A percentile compares a stretch with the other conserved stretches of the same genome.
Conservation (phyloP, 1,140 invertebrate genomes). For the Xylocopa sonorina region DNA sequence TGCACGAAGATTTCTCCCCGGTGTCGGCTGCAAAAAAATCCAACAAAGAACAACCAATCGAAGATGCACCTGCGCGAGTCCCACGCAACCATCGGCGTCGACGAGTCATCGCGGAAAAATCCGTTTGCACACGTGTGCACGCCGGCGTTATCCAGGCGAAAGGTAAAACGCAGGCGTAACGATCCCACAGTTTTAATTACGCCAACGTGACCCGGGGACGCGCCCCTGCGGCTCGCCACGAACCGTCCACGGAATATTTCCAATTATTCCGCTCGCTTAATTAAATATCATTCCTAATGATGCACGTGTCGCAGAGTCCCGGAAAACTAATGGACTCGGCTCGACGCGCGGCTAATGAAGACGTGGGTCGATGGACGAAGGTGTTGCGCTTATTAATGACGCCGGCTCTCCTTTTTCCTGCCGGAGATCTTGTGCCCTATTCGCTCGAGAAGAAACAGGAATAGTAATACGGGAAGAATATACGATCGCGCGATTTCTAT, state of each 20-base stretch:
- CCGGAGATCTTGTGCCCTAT: background rate
- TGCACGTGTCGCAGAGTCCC: slow-evolving; percentile 46
- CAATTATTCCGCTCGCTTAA: slow-evolving; percentile 64
- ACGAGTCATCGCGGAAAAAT: slow-evolving; percentile 62
- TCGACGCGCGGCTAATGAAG: slow-evolving; percentile 59
- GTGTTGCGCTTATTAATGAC: slow-evolving; percentile 67
- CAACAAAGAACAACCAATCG: slow-evolving; percentile 35
- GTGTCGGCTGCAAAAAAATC: slow-evolving; percentile 1
- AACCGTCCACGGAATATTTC: slow-evolving; percentile 50
- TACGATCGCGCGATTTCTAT: too few relatives aligned
- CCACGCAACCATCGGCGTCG: slow-evolving; percentile 54
- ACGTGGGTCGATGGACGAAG: slow-evolving; percentile 58
- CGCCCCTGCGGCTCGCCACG: slow-evolving; percentile 42
- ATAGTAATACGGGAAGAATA: background rate
- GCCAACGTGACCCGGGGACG: slow-evolving; percentile 54
- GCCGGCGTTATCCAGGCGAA: slow-evolving; percentile 43
- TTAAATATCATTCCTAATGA: slow-evolving; percentile 67
- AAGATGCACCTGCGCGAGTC: slow-evolving; percentile 66
- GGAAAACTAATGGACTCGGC: slow-evolving; percentile 58
- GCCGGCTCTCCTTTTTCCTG: slow-evolving; percentile 26
- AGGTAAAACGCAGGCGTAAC: slow-evolving; percentile 66
- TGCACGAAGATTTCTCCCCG: slow-evolving; percentile 9
- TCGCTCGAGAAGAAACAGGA: background rate
- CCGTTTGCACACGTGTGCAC: slow-evolving; percentile 22
- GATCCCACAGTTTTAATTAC: slow-evolving; percentile 68